Evolutionary conservation across 2,113 vertebrate genomes (phyloP).

Genomic region (Bungarus multicinctus): DNA sequence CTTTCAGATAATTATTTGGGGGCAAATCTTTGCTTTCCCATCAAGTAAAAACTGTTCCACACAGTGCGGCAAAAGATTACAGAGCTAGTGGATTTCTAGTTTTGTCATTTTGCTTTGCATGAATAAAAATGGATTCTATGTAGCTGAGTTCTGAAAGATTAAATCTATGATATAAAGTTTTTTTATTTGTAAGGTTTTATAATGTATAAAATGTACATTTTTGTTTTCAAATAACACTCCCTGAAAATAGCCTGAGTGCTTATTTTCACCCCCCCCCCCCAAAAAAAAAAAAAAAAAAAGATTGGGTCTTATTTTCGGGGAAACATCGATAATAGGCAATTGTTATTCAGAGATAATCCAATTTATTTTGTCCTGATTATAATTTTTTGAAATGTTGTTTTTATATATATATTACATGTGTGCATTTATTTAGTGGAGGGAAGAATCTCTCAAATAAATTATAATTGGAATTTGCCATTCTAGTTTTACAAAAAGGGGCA

Average conservation of each 20-base stretch:
- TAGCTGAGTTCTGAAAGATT: background rate
- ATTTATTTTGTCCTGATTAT: background rate
- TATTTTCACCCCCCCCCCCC: too few relatives aligned
- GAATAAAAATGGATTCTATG: background rate
- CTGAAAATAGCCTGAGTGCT: too few relatives aligned
- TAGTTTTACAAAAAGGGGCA: background rate
- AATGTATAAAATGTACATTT: background rate
- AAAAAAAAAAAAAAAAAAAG: too few relatives aligned
- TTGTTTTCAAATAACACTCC: background rate
- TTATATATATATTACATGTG: too few relatives aligned
- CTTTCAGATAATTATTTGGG: background rate
- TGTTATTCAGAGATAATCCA: background rate
- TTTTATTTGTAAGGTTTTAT: background rate
- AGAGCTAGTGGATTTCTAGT: background rate
- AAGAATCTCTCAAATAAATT: too few relatives aligned
- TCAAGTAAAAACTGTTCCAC: background rate
- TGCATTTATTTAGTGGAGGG: too few relatives aligned
- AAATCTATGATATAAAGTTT: background rate
- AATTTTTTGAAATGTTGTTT: too few relatives aligned
- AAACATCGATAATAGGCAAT: background rate
- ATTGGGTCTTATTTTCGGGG: too few relatives aligned
- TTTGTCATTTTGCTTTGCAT: background rate
- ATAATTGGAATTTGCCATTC: background rate
- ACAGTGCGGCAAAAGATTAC: background rate
- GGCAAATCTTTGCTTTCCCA: background rate